Evolutionary conservation across 2,888 invertebrate genomes (phyloP).

Genomic region (Gerris lacustris): DNA sequence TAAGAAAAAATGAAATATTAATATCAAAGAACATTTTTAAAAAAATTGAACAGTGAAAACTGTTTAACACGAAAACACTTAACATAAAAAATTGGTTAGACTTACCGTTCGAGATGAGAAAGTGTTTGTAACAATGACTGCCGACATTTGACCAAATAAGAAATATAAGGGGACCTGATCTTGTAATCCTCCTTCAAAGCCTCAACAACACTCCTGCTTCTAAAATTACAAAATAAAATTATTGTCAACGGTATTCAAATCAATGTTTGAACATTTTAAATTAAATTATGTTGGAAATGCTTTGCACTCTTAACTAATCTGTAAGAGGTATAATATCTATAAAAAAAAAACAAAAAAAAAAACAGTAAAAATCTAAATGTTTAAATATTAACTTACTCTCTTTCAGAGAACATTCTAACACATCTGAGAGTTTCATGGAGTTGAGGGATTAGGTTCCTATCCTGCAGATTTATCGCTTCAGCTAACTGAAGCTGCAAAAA

Average conservation of each 20-base stretch:
- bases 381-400: constrained; percentile 36
- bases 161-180: constrained; percentile 63
- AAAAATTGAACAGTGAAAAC: no score
- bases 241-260: no score
- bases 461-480: constrained; percentile 67
- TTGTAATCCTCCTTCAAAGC: constrained; percentile 65
- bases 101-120: constrained; percentile 54
- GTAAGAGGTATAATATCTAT: no score
- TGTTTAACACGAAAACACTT: no score
- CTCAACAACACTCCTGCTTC: constrained; percentile 59
- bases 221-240: constrained; percentile 33
- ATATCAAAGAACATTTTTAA: no score
- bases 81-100: no score
- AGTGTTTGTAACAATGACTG: constrained; percentile 64
- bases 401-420: constrained; percentile 54
- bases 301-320: no score
- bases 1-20: no score
- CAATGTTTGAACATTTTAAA: no score
- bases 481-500: constrained; percentile 64
- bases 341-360: no score
- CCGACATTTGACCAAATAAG: constrained; percentile 67
- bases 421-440: constrained; percentile 59
- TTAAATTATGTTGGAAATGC: no score
- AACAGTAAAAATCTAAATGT: no score
- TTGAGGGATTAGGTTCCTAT: constrained; percentile 62